Base-by-base conservation (phyloP, 2,888 invertebrate genomes). In the Hypsopygia costalis region DNA sequence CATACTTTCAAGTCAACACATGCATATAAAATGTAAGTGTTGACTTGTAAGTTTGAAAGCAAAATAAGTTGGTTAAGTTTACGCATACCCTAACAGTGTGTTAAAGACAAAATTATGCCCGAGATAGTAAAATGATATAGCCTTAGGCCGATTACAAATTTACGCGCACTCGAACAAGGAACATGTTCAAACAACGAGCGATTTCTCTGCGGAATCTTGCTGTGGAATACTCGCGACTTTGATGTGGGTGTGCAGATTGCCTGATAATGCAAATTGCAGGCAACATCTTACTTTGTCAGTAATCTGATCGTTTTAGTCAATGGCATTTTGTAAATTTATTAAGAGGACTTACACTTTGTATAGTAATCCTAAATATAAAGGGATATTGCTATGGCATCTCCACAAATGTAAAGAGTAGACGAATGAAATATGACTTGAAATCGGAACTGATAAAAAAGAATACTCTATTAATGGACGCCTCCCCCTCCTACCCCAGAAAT, bases 101-200 rank as follows among this genome's bases (percentile, higher is more conserved):
- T 67, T 59, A 62, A 71, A 71, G 78, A 79, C 80, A 75, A 79
- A 81, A 25, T 16, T 25, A 25, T 77, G 75, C 59, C 44, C 55
- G 40, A 62, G 75, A 78, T 77, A 77, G 58, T 52, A 55, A 59
- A 71, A 69, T 72, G 74, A 76, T 78, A 80, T 60, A 63, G 67
- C 56, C 56, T 44, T 40, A 46, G 58, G 72, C 62, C 66, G 68
- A 76, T 72, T 54, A 57, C 58, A 70, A 70, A 73, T 73, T 68
- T 67, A 67, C 63, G 25, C 25, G 25, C 25, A 1, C 7, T 25
- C 43, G 44, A 46, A 39, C 42, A 28, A 8, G 37, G 33, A 40
- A 50, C 35, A 45, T 50, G 49, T 52, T 43, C 40, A 37, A 34
- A 49, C 49, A 27, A 36, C 3, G 36, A 4, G 20, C 28, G 16